Conservation (phyloP, 2,888 invertebrate genomes). For the Acrobasis consociella region DNA sequence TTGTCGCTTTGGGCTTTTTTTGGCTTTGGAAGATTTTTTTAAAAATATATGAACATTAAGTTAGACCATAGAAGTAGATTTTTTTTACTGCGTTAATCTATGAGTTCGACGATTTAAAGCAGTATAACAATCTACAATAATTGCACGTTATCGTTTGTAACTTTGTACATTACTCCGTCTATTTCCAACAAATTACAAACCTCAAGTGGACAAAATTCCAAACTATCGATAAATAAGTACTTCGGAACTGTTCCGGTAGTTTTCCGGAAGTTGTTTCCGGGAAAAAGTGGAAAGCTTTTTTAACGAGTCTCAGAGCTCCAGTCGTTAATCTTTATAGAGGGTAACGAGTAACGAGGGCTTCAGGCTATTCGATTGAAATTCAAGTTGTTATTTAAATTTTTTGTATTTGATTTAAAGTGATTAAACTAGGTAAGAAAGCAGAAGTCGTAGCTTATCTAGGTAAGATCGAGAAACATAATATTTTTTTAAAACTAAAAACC, state of each 20-base stretch:
- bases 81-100: too few species aligned
- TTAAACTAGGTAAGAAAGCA: too few species aligned
- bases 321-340: constrained; percentile 14
- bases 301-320: constrained; percentile 1
- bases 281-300: constrained; percentile 23
- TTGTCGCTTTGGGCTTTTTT: too few species aligned
- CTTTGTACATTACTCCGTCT: background rate
- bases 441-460: too few species aligned
- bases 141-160: background rate
- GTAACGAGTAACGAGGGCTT: constrained; percentile 4
- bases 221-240: constrained; percentile 31
- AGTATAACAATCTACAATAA: too few species aligned
- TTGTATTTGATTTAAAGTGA: too few species aligned
- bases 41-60: too few species aligned
- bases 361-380: background rate
- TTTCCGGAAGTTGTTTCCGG: constrained; percentile 7
- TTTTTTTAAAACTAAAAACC: too few species aligned
- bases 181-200: constrained; percentile 2
- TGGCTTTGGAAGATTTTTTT: too few species aligned
- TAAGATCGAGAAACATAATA: too few species aligned
- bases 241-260: constrained; percentile 26
- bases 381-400: background rate
- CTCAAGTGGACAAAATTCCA: background rate
- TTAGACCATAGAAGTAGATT: too few species aligned
- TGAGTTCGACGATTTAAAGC: too few species aligned